Evolutionary conservation across 2,888 invertebrate species (phyloP).

Genomic region (Trachelus stipa): DNA sequence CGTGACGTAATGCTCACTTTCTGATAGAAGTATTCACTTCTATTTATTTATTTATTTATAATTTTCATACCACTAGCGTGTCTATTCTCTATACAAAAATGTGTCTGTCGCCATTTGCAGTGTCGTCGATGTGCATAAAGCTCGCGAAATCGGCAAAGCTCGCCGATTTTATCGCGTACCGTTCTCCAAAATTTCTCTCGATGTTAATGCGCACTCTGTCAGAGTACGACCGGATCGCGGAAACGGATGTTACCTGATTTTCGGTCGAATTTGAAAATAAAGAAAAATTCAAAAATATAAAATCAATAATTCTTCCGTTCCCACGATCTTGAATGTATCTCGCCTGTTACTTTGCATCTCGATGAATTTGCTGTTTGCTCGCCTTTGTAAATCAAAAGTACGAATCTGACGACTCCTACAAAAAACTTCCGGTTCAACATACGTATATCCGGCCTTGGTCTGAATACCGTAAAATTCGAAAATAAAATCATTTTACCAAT

Average conservation of each 20-base stretch:
- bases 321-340: not conserved
- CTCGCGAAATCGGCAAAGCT: not conserved
- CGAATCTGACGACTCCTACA: not conserved
- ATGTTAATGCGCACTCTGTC: slow-evolving; percentile 32
- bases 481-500: no score
- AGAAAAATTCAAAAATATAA: not conserved
- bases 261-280: not conserved
- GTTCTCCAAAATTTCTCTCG: slow-evolving; percentile 36
- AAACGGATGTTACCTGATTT: not conserved
- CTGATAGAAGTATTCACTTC: not conserved
- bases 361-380: not conserved
- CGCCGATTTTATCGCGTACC: slow-evolving; percentile 39
- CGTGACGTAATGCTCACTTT: not conserved
- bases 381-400: not conserved
- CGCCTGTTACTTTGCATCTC: not conserved
- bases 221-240: not conserved
- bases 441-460: no score
- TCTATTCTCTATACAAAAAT: not conserved
- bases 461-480: no score
- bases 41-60: not conserved
- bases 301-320: not conserved
- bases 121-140: not conserved
- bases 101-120: not conserved
- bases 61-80: not conserved
- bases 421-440: not conserved